A percentile compares a stretch with the other conserved stretches of the same genome.
Conservation (phyloP, 2,113 vertebrate genomes). For the Chaetorhynchus papuensis region DNA sequence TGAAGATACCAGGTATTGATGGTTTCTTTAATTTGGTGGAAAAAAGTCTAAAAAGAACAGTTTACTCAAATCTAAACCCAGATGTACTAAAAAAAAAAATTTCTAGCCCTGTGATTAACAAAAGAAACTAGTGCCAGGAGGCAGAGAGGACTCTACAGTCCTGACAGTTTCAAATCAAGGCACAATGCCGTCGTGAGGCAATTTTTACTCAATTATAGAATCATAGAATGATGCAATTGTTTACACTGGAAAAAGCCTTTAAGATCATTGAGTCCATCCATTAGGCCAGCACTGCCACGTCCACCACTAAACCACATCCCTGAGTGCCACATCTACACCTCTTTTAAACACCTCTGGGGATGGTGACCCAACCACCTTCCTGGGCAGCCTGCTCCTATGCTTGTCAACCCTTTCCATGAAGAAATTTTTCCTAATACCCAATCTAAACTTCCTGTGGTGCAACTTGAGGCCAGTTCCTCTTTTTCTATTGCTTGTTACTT, state of each 20-base stretch:
- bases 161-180: neutral
- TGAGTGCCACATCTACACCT: neutral
- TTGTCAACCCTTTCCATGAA: neutral
- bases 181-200: neutral
- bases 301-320: neutral
- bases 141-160: neutral
- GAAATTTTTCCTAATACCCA: neutral
- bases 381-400: neutral
- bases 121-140: neutral
- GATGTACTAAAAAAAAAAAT: neutral
- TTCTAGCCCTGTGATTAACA: neutral
- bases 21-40: neutral
- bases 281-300: neutral
- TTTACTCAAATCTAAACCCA: neutral
- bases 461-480: neutral
- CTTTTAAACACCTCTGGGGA: neutral
- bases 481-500: neutral
- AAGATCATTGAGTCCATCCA: neutral
- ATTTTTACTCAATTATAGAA: neutral
- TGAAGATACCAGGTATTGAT: neutral
- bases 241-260: neutral
- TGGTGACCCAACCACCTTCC: neutral
- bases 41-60: neutral
- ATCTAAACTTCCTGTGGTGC: neutral
- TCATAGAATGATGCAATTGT: neutral